These are phyloP conservation scores for Drosophila suzukii DNA, from an alignment of 1,140 invertebrate species.

Conservation along the genomic window DNA sequence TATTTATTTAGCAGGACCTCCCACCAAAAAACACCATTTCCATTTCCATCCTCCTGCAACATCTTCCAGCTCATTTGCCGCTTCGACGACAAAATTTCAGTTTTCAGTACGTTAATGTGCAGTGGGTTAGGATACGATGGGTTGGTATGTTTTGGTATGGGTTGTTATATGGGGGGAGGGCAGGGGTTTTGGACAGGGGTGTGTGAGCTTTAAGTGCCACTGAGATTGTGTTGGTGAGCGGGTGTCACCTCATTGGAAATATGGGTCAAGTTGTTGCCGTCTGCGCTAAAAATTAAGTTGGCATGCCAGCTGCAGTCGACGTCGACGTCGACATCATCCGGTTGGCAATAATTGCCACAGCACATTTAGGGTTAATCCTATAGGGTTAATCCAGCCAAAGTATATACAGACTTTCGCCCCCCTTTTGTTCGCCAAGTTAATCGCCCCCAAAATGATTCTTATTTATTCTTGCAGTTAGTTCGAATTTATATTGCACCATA, in stretches of 20 bases:
- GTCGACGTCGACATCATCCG: conserved; percentile 48
- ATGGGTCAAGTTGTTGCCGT: conserved; percentile 82
- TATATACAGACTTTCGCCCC: conserved; percentile 27
- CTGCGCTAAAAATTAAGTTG: conserved; percentile 79
- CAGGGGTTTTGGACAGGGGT: conserved; percentile 17
- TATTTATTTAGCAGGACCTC: conserved; percentile 54
- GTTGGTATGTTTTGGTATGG: background rate
- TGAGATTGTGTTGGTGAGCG: conserved; percentile 41
- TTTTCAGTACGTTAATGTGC: conserved; percentile 76
- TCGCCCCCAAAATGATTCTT: conserved; percentile 49
- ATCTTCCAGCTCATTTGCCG: conserved; percentile 79
- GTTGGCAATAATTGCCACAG: conserved; percentile 77
- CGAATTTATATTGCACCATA: conserved; percentile 34
- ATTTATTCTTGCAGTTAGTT: conserved; percentile 50
- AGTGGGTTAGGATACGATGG: conserved; percentile 11
- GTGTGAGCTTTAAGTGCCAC: conserved; percentile 74
- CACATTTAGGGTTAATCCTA: conserved; percentile 80
- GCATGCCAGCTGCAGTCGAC: conserved; percentile 47
- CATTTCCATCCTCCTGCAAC: background rate
- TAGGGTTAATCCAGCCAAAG: conserved; percentile 47
- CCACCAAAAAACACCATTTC: background rate
- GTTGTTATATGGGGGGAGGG: background rate
- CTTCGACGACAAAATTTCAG: conserved; percentile 82
- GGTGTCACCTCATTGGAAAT: conserved; percentile 68
- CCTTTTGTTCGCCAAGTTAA: conserved; percentile 16